Evolutionary conservation across 2,888 invertebrate genomes (phyloP).

Genomic region (Hypena proboscidalis): DNA sequence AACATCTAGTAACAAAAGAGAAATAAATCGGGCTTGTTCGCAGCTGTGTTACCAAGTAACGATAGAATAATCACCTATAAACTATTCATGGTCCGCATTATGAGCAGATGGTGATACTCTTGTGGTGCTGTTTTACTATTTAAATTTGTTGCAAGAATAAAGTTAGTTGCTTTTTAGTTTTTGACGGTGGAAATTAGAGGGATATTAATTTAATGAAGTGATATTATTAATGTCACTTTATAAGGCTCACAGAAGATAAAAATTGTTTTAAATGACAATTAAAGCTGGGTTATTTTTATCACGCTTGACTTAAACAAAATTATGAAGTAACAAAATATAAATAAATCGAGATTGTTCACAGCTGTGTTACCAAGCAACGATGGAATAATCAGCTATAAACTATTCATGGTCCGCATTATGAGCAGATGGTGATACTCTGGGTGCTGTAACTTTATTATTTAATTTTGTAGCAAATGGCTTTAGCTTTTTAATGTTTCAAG

Average conservation of each 20-base stretch:
- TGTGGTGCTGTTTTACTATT: conserved; percentile 9
- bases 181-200: too few relatives aligned
- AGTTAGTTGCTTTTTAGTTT: too few relatives aligned
- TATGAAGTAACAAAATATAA: too few relatives aligned
- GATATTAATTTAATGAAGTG: too few relatives aligned
- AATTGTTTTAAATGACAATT: too few relatives aligned
- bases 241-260: too few relatives aligned
- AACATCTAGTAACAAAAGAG: conserved; percentile 12
- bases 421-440: conserved; percentile 34
- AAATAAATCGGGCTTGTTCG: conserved; percentile 11
- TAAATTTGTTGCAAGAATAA: conserved; percentile 11
- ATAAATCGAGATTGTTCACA: too few relatives aligned
- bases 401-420: too few relatives aligned
- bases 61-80: conserved; percentile 40
- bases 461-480: conserved; percentile 8
- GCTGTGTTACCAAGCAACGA: conserved; percentile 34
- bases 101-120: conserved; percentile 33
- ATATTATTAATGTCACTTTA: too few relatives aligned
- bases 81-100: conserved; percentile 33
- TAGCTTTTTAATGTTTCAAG: too few relatives aligned
- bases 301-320: too few relatives aligned
- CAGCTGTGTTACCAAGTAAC: conserved; percentile 30
- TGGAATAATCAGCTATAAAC: conserved; percentile 41
- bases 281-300: too few relatives aligned
- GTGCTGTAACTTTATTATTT: conserved; percentile 11